Evolutionary conservation across 2,888 invertebrate species (phyloP).

Genomic region (Smittia sp.): DNA sequence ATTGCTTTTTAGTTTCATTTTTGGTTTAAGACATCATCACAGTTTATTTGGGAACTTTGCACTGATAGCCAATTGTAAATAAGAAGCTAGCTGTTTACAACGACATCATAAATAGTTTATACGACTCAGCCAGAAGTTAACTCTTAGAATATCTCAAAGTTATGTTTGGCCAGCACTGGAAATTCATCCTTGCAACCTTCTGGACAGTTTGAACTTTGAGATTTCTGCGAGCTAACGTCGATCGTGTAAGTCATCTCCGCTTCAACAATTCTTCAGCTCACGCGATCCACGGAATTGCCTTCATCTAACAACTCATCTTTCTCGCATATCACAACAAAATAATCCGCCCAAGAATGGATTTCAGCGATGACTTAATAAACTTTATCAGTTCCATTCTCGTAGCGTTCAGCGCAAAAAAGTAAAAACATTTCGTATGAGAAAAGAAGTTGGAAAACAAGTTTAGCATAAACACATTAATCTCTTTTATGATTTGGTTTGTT

Average conservation of each 20-base stretch:
- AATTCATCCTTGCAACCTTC: too few species aligned
- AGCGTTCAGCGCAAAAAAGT: constrained; percentile 3
- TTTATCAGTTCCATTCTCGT: constrained; percentile 13
- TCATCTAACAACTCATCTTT: not conserved
- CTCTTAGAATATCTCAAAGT: not conserved
- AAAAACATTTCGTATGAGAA: constrained; percentile 9
- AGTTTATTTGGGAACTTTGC: not conserved
- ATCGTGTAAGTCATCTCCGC: not conserved
- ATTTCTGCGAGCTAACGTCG: too few species aligned
- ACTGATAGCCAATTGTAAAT: constrained; percentile 5
- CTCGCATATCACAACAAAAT: too few species aligned
- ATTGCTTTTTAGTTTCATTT: constrained; percentile 12
- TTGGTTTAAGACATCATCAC: too few species aligned
- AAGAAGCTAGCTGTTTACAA: constrained; percentile 13
- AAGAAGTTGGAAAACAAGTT: not conserved
- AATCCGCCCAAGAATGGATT: not conserved
- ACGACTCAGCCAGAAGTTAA: not conserved
- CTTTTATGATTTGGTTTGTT: constrained; percentile 5
- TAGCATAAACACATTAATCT: constrained; percentile 13
- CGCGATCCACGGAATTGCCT: not conserved
- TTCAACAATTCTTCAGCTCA: not conserved
- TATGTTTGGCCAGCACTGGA: too few species aligned
- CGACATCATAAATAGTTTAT: not conserved
- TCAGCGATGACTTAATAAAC: not conserved
- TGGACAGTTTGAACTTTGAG: too few species aligned